A percentile compares a stretch with the other conserved stretches of the same genome.
Evolutionary conservation across 35 echinoderm and acorn worm species (phyloP).

Genomic region (Apostichopus parvimensis): DNA sequence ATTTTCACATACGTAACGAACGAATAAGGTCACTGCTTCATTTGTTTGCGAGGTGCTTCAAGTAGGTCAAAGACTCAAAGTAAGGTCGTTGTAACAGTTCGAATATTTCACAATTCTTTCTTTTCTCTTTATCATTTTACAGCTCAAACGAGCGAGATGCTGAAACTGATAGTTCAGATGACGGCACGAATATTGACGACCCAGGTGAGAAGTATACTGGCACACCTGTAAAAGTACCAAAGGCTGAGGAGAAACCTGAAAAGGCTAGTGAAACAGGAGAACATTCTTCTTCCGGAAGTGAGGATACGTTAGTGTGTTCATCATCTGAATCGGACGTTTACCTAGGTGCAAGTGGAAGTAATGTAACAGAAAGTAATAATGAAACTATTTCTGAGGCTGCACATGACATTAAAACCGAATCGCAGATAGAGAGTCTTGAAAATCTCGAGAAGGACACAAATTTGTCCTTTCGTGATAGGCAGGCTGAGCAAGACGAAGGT

Average conservation of each 20-base stretch:
- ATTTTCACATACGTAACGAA: no score
- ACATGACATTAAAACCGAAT: neutral
- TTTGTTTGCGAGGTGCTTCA: no score
- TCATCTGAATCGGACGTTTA: neutral
- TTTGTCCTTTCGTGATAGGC: neutral
- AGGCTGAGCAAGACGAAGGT: neutral
- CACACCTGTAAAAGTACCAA: neutral
- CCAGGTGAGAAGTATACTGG: constrained; percentile 10
- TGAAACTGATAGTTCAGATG: neutral
- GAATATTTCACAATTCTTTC: neutral
- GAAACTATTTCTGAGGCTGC: neutral
- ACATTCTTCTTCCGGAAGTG: constrained; percentile 11
- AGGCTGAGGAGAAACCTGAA: neutral
- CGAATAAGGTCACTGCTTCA: no score
- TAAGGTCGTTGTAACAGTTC: neutral
- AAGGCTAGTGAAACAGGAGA: neutral
- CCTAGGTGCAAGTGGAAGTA: neutral
- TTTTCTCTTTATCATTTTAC: neutral
- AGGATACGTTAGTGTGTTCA: neutral
- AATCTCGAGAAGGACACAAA: neutral
- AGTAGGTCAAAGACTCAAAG: no score
- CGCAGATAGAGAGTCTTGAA: neutral
- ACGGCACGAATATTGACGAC: constrained; percentile 24
- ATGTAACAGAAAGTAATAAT: neutral
- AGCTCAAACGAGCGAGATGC: neutral